Conservation (phyloP, 2,797 vertebrate species). For the Thripadectes ignobilis region DNA sequence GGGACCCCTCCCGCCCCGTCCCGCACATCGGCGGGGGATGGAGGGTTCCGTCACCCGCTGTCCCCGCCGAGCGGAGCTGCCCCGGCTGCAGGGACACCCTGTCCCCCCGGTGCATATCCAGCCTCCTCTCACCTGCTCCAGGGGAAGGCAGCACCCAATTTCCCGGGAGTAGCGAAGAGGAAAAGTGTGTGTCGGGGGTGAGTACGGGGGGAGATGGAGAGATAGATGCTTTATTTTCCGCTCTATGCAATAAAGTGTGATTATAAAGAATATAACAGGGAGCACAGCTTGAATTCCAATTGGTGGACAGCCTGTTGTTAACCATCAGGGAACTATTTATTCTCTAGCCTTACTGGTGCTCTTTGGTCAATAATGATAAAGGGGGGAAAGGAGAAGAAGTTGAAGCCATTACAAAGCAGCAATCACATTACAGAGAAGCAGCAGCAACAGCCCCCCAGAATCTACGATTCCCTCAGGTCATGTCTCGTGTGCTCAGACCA, state of each 20-base stretch:
- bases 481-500: slow-evolving; percentile 43
- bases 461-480: slow-evolving; percentile 59
- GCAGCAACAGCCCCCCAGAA: slow-evolving; percentile 22
- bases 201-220: too few relatives aligned
- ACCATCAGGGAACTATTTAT: slow-evolving; percentile 68
- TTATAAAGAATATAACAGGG: slow-evolving; percentile 53
- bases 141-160: not conserved
- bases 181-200: too few relatives aligned
- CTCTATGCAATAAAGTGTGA: slow-evolving; percentile 56
- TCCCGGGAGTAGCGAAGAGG: not conserved
- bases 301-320: slow-evolving; percentile 57
- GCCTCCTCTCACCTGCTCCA: not conserved
- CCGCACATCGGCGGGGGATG: not conserved
- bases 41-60: not conserved
- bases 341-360: slow-evolving; percentile 51
- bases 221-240: slow-evolving; percentile 10
- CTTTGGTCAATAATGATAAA: slow-evolving; percentile 67
- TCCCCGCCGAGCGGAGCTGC: not conserved
- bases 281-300: slow-evolving; percentile 55
- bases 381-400: not conserved
- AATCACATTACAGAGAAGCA: slow-evolving; percentile 50
- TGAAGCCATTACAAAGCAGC: slow-evolving; percentile 60
- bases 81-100: not conserved
- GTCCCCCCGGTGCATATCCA: not conserved
- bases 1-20: not conserved